Percentiles rank a stretch among this genome's conserved stretches.
Conservation (phyloP, 2,888 invertebrate genomes). For the Epistrophe grossulariae region DNA sequence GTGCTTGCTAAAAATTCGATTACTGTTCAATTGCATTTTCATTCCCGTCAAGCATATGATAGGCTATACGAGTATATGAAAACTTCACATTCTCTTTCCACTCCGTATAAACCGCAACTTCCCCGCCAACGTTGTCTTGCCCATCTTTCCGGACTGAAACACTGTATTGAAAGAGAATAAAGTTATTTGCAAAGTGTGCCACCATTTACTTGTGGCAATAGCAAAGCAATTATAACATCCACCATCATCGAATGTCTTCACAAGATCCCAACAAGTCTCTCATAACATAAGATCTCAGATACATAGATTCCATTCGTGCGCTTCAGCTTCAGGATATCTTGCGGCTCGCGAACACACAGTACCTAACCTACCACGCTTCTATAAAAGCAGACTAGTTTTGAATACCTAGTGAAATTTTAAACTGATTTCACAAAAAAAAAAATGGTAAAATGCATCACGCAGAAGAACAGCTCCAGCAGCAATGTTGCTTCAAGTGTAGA, state of each 20-base stretch:
- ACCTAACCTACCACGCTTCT: background rate
- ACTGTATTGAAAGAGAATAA: conserved; percentile 37
- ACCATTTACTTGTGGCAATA: conserved; percentile 61
- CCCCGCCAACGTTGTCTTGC: background rate
- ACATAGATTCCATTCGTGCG: conserved; percentile 45
- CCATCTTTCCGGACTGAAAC: conserved; percentile 34
- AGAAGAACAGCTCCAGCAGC: conserved; percentile 12
- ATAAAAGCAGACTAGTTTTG: conserved; percentile 63
- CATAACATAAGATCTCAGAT: conserved; percentile 14
- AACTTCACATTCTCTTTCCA: conserved; percentile 43
- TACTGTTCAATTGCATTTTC: conserved; percentile 56
- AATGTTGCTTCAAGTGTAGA: conserved; percentile 35
- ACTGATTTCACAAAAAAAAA: conserved; percentile 65
- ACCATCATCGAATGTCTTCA: conserved; percentile 61
- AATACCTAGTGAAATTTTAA: conserved; percentile 68
- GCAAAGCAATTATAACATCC: conserved; percentile 54
- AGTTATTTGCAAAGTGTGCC: conserved; percentile 72
- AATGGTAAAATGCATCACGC: conserved; percentile 45
- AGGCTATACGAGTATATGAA: background rate
- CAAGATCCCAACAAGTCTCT: conserved; percentile 54
- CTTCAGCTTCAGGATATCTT: conserved; percentile 62
- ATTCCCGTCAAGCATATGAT: conserved; percentile 44
- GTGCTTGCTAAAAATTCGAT: conserved; percentile 49
- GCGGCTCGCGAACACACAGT: background rate
- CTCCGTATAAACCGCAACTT: conserved; percentile 1